A percentile compares a stretch with the other conserved stretches of the same genome.
Evolutionary conservation across 2,797 vertebrate species (phyloP).

Genomic region (Anniella stebbinsi): DNA sequence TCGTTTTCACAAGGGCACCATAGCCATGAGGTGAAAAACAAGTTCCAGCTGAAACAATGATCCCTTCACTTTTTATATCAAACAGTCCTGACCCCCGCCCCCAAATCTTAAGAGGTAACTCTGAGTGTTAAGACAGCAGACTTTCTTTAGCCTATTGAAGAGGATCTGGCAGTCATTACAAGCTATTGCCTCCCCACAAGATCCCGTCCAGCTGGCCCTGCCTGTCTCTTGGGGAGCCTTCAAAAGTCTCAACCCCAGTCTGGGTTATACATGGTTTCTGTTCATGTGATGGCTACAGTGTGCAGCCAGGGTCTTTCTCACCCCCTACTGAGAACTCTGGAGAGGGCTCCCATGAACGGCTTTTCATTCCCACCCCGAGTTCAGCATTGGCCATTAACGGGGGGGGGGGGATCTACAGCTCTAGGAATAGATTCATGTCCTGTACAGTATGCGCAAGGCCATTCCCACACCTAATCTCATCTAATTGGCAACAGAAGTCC

Average conservation of each 20-base stretch:
- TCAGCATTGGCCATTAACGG: conserved; percentile 59
- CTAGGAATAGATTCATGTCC: conserved; percentile 66
- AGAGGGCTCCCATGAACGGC: conserved; percentile 61
- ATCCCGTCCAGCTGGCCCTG: neutral
- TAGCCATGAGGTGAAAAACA: conserved; percentile 37
- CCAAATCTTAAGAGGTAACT: neutral
- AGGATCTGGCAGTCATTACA: neutral
- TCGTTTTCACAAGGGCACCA: conserved; percentile 58
- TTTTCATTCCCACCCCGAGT: conserved; percentile 68
- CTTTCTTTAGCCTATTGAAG: neutral
- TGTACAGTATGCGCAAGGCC: conserved; percentile 63
- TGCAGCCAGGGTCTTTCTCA: conserved; percentile 45
- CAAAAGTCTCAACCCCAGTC: neutral
- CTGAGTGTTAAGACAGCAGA: neutral
- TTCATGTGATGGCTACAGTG: neutral
- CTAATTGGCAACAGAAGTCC: conserved; percentile 63
- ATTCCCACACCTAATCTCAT: conserved; percentile 51
- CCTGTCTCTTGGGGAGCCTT: neutral
- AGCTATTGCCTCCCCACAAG: neutral
- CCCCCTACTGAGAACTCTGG: conserved; percentile 54
- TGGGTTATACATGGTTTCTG: neutral
- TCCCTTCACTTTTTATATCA: conserved; percentile 43
- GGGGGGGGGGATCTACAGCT: conserved; percentile 58
- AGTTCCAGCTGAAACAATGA: conserved; percentile 53
- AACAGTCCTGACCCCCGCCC: neutral